phyloP scores from a whole-genome alignment of 2,888 invertebrate species.

The Tenthredo mesomela region DNA sequence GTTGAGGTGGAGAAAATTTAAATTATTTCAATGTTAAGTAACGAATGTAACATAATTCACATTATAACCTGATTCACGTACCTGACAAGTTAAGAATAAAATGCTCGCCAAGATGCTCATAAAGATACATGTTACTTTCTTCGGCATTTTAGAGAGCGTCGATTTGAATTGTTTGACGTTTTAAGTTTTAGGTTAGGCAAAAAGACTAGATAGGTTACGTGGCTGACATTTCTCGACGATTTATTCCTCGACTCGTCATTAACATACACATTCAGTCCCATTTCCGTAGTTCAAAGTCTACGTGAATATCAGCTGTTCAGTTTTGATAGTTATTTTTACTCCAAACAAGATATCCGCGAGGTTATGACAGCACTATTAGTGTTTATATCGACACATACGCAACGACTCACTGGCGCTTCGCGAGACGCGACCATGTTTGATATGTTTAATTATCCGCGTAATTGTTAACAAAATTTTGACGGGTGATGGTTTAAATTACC shows the following conservation, averaged over 20 bases:
- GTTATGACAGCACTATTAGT: not conserved
- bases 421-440: constrained; percentile 1
- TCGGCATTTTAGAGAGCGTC: constrained; percentile 1
- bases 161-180: constrained; percentile 47
- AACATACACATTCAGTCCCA: not conserved
- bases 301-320: not conserved
- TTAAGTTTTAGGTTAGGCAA: constrained; percentile 61
- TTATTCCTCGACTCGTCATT: not conserved
- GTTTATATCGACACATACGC: not conserved
- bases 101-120: not conserved
- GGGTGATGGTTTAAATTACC: not conserved
- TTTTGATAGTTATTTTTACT: not conserved
- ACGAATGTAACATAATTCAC: not conserved
- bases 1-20: not conserved
- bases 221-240: constrained; percentile 2
- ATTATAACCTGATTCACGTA: not conserved
- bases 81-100: constrained; percentile 23
- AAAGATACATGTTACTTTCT: constrained; percentile 4
- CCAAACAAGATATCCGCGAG: not conserved
- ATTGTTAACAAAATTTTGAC: not conserved
- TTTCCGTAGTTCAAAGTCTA: not conserved
- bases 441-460: not conserved
- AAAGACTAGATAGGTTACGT: constrained; percentile 59
- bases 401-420: not conserved
- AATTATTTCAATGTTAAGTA: not conserved